These are phyloP conservation scores for Drosophila insularis DNA, from an alignment of 1,140 invertebrate species.

Conservation along the genomic window DNA sequence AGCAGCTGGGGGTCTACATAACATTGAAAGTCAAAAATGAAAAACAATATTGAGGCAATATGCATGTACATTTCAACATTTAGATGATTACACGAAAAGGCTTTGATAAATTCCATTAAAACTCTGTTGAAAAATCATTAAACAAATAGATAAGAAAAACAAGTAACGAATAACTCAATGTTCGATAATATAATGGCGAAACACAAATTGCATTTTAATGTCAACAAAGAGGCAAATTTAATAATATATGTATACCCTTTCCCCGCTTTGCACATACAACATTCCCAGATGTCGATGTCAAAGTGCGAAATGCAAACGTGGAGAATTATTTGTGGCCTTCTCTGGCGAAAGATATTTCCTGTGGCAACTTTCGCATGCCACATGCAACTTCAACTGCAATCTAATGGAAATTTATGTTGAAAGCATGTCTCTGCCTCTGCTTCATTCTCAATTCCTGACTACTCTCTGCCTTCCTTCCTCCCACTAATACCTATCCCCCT, in stretches of 20 bases:
- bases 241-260: constrained; percentile 52
- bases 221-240: constrained; percentile 80
- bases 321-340: constrained; percentile 72
- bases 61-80: neutral
- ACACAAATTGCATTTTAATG: constrained; percentile 81
- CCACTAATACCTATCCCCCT: neutral
- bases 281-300: constrained; percentile 62
- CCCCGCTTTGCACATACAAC: too few species aligned
- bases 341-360: constrained; percentile 77
- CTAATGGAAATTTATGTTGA: constrained; percentile 81
- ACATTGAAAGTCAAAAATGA: neutral
- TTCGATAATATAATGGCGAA: constrained; percentile 72
- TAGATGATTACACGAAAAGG: neutral
- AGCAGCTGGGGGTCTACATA: constrained; percentile 7
- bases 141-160: constrained; percentile 1
- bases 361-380: constrained; percentile 72
- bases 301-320: constrained; percentile 76
- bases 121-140: constrained; percentile 19
- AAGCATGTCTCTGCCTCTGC: constrained; percentile 58
- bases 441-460: neutral
- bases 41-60: neutral
- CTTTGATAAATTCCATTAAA: constrained; percentile 17
- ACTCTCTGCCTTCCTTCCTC: constrained; percentile 1
- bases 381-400: constrained; percentile 74
- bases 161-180: constrained; percentile 35